Evolutionary conservation across 2,113 vertebrate genomes (phyloP).

Genomic region (Pithys albifrons): DNA sequence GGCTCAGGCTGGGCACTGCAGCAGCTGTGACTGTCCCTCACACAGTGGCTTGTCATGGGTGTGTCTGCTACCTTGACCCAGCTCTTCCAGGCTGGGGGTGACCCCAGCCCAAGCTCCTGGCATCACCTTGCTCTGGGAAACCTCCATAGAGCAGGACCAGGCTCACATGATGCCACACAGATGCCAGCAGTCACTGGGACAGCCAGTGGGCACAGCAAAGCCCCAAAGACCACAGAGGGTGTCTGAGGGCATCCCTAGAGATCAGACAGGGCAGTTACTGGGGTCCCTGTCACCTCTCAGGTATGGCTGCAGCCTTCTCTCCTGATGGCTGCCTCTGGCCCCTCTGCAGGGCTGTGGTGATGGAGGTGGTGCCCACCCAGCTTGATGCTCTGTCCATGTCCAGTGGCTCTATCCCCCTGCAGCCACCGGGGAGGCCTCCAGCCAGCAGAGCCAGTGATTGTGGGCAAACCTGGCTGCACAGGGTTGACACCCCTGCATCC

Average conservation of each 20-base stretch:
- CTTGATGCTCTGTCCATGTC: accelerated
- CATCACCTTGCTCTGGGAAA: neutral
- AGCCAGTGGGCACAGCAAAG: neutral
- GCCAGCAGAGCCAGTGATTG: accelerated
- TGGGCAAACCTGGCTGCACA: too few relatives aligned
- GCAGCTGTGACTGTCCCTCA: accelerated
- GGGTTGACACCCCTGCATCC: neutral
- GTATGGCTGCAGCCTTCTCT: neutral
- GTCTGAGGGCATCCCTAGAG: neutral
- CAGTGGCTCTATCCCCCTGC: neutral
- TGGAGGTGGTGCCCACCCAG: neutral
- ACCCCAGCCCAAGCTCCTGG: neutral
- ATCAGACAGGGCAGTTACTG: neutral
- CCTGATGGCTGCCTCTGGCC: neutral
- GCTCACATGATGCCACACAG: accelerated
- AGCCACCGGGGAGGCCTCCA: neutral
- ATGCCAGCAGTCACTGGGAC: neutral
- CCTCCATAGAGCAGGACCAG: accelerated
- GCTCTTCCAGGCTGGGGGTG: accelerated
- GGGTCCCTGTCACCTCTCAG: neutral
- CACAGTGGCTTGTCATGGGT: too few relatives aligned
- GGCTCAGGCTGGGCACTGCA: neutral
- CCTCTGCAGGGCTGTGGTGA: neutral
- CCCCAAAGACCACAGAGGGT: too few relatives aligned
- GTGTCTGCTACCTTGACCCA: accelerated